These are phyloP conservation scores for Metopolophium dirhodum DNA, from an alignment of 1,140 invertebrate genomes.

Conservation along the genomic window DNA sequence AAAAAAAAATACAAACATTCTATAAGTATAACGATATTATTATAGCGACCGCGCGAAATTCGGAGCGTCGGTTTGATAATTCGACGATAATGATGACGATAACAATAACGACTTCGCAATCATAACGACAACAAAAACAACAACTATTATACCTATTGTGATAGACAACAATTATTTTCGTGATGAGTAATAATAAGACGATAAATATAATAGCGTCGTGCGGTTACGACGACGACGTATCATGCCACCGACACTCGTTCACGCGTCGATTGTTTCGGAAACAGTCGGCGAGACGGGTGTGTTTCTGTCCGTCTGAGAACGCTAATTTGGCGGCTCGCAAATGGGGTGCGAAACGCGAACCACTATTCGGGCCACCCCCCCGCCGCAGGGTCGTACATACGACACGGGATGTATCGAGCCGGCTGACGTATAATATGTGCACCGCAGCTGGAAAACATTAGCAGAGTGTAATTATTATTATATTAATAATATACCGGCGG, in stretches of 20 bases:
- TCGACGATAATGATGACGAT: too few species aligned
- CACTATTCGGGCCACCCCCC: not conserved
- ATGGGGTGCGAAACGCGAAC: conserved; percentile 31
- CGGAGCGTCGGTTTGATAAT: too few species aligned
- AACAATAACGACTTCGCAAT: too few species aligned
- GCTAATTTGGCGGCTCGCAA: conserved; percentile 9
- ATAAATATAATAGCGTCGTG: not conserved
- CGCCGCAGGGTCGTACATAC: not conserved
- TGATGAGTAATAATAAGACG: not conserved
- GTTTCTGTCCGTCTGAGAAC: not conserved
- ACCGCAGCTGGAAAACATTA: conserved; percentile 49
- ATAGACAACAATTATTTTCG: not conserved
- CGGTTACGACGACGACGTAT: not conserved
- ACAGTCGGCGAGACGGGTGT: conserved; percentile 30
- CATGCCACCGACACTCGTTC: not conserved
- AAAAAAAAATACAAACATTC: too few species aligned
- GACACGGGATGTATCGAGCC: not conserved
- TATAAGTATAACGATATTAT: not conserved
- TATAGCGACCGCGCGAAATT: not conserved
- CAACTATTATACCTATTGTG: too few species aligned
- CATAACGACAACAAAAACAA: too few species aligned
- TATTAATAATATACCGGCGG: too few species aligned
- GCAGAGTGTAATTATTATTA: not conserved
- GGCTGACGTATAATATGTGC: not conserved
- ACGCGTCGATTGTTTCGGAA: conserved; percentile 35